Conservation (phyloP, 2,888 invertebrate species). For the Margaritifera margaritifera region DNA sequence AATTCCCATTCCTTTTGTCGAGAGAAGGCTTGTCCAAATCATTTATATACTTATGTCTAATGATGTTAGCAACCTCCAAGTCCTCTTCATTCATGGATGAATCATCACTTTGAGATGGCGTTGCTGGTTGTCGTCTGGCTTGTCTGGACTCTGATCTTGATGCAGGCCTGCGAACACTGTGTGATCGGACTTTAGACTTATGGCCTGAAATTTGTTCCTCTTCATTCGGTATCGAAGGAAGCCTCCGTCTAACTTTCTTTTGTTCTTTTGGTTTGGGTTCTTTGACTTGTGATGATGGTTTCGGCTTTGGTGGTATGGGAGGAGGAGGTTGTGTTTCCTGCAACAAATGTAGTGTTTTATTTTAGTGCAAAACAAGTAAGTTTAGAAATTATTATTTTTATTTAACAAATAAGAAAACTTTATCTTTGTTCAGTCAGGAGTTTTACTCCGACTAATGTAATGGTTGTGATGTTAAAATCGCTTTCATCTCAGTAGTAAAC, state of each 20-base stretch:
- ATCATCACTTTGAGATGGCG: constrained; percentile 54
- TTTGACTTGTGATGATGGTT: constrained; percentile 21
- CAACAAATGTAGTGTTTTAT: no score
- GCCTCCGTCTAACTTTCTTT: constrained; percentile 58
- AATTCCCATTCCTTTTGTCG: constrained; percentile 50
- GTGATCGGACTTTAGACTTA: constrained; percentile 25
- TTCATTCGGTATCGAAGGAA: constrained; percentile 61
- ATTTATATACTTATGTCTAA: constrained; percentile 42
- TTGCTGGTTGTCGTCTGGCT: constrained; percentile 29
- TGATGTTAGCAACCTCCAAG: constrained; percentile 57
- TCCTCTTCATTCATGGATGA: constrained; percentile 64
- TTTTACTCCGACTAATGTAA: no score
- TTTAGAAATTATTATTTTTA: no score
- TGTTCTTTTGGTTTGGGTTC: constrained; percentile 42
- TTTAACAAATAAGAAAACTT: no score
- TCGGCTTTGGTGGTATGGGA: constrained; percentile 14
- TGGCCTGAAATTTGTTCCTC: constrained; percentile 49
- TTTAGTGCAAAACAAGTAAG: no score
- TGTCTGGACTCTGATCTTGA: constrained; percentile 26
- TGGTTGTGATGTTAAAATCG: no score
- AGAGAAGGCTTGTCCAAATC: constrained; percentile 50
- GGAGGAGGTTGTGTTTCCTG: constrained; percentile 1
- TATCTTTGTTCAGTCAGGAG: no score
- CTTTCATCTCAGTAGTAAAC: no score
- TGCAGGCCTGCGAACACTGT: constrained; percentile 33